Conservation (phyloP, 30 jellyfish, hydroid and myxozoan genomes). For the Aurelia aurita complex sp. Pacific region DNA sequence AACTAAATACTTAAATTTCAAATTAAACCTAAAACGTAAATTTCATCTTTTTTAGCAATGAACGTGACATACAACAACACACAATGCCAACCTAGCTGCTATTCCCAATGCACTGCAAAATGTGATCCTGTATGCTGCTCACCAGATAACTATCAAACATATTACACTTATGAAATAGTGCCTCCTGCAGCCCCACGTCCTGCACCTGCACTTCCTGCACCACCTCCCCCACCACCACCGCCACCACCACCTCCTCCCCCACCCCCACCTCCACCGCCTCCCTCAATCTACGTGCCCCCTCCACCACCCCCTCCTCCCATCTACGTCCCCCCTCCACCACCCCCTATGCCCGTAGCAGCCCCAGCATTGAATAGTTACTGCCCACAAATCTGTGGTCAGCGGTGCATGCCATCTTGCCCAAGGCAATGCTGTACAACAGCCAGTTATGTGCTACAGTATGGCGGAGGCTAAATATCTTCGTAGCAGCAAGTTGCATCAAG, state of each 20-base stretch:
- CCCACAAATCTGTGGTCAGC: slow-evolving; percentile 65
- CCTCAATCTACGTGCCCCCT: slow-evolving; percentile 57
- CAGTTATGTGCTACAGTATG: slow-evolving; percentile 37
- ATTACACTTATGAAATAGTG: slow-evolving; percentile 79
- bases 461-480: slow-evolving; percentile 30
- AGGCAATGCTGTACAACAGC: slow-evolving; percentile 74
- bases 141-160: slow-evolving; percentile 84
- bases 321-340: slow-evolving; percentile 49
- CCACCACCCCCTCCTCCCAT: slow-evolving; percentile 83
- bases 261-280: slow-evolving; percentile 77
- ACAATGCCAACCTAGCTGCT: slow-evolving; percentile 88
- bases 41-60: slow-evolving; percentile 55
- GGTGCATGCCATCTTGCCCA: slow-evolving; percentile 75
- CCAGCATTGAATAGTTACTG: slow-evolving; percentile 49
- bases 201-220: slow-evolving; percentile 62
- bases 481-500: too few relatives aligned
- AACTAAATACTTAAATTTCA: not conserved
- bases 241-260: slow-evolving; percentile 90
- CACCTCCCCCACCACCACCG: slow-evolving; percentile 92
- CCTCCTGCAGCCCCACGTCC: slow-evolving; percentile 63
- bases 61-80: slow-evolving; percentile 86
- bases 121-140: slow-evolving; percentile 97
- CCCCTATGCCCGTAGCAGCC: slow-evolving; percentile 62
- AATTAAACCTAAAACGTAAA: not conserved
- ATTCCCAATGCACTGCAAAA: slow-evolving; percentile 82